phyloP scores from a whole-genome alignment of 2,797 vertebrate species.

The Knipowitschia caucasica region DNA sequence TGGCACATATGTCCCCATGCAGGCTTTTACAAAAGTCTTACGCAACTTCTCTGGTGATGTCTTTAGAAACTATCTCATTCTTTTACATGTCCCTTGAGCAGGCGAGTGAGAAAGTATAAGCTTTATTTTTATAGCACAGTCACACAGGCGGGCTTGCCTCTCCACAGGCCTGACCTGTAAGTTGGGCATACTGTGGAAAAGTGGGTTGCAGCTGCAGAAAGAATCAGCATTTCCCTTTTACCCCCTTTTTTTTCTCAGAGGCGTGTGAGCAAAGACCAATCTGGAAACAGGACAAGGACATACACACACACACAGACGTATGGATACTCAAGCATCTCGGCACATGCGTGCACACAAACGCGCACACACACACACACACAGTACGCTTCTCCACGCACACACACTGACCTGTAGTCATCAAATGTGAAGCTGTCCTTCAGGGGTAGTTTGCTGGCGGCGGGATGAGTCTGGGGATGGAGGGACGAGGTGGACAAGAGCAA shows the following conservation, averaged over 20 bases:
- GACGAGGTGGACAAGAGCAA: conserved; percentile 44
- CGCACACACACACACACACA: conserved; percentile 46
- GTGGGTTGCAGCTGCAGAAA: not conserved
- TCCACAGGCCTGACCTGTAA: not conserved
- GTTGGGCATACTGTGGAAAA: not conserved
- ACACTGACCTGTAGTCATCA: conserved; percentile 97
- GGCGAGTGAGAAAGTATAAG: too few species aligned
- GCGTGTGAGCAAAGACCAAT: conserved; percentile 3
- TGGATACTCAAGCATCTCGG: too few species aligned
- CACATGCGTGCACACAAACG: conserved; percentile 42
- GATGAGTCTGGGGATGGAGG: conserved; percentile 86
- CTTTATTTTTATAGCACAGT: too few species aligned
- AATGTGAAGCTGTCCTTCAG: conserved; percentile 98
- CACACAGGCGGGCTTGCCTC: too few species aligned
- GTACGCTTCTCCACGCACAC: conserved; percentile 14
- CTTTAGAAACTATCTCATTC: too few species aligned
- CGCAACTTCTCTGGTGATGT: too few species aligned
- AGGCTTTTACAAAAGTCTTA: too few species aligned
- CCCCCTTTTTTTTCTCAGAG: conserved; percentile 4
- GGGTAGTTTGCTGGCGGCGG: conserved; percentile 92
- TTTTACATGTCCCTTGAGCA: too few species aligned
- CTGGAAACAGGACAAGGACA: conserved; percentile 3
- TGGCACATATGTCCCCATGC: too few species aligned
- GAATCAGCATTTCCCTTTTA: not conserved
- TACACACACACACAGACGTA: not conserved